These are phyloP conservation scores for Pungitius pungitius DNA, from an alignment of 2,113 vertebrate genomes.

Conservation along the genomic window DNA sequence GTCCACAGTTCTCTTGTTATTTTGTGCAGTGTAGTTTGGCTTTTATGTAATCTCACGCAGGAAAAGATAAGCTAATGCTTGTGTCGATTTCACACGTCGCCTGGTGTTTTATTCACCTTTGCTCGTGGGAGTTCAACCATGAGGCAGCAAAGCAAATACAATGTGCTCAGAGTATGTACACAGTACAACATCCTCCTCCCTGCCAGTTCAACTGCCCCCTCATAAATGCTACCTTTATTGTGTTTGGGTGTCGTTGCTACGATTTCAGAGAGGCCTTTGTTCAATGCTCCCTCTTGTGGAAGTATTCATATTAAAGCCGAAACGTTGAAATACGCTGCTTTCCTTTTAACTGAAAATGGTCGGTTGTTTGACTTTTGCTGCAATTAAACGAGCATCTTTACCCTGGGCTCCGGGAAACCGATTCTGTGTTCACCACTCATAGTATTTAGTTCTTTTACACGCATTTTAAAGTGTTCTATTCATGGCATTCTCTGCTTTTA, in stretches of 20 bases:
- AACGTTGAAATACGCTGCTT: neutral
- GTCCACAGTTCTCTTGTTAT: conserved; percentile 5
- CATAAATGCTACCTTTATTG: conserved; percentile 22
- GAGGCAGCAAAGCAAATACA: conserved; percentile 44
- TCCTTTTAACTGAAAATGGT: neutral
- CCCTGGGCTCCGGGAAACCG: neutral
- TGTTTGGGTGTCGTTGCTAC: conserved; percentile 3
- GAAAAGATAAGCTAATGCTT: neutral
- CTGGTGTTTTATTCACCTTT: conserved; percentile 27
- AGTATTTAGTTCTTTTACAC: neutral
- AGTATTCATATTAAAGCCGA: neutral
- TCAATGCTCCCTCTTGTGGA: neutral
- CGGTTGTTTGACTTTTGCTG: neutral
- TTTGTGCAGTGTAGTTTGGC: conserved; percentile 5
- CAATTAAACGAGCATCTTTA: neutral
- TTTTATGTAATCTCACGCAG: neutral
- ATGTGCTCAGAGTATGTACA: conserved; percentile 7
- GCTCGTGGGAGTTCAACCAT: conserved; percentile 15
- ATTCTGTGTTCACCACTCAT: neutral
- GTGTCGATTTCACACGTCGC: neutral
- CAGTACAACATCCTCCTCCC: neutral
- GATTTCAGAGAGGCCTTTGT: neutral
- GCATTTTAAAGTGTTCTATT: conserved; percentile 16
- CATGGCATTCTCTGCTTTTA: neutral
- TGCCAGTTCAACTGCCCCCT: neutral